A percentile compares a stretch with the other conserved stretches of the same genome.
Evolutionary conservation across 1,140 invertebrate species (phyloP).

Genomic region (Ridgeia piscesae): DNA sequence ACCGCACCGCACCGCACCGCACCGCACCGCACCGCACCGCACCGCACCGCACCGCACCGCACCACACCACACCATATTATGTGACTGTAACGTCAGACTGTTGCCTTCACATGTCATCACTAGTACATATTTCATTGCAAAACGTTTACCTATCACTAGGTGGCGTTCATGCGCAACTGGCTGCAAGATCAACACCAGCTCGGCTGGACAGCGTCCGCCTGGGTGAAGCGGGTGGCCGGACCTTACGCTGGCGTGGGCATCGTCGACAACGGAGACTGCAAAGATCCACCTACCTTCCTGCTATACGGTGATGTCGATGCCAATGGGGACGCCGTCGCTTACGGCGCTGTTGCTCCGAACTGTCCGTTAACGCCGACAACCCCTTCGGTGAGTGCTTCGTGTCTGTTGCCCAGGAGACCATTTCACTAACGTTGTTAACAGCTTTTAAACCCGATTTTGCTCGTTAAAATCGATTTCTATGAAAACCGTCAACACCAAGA

Average conservation of each 20-base stretch:
- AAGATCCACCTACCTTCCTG: not conserved
- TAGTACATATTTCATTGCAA: not conserved
- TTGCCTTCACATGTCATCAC: not conserved
- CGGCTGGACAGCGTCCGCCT: not conserved
- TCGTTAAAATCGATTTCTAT: too few species aligned
- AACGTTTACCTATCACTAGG: not conserved
- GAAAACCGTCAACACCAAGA: too few species aligned
- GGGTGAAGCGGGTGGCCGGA: not conserved
- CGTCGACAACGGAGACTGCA: not conserved
- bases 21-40: too few species aligned
- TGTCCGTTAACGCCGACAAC: not conserved
- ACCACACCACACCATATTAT: too few species aligned
- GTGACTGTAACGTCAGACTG: too few species aligned
- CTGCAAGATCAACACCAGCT: not conserved
- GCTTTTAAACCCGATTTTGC: too few species aligned
- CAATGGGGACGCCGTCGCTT: not conserved
- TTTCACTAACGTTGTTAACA: not conserved
- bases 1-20: too few species aligned
- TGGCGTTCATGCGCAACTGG: constrained; percentile 3
- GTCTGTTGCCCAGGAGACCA: not conserved
- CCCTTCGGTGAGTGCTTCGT: not conserved
- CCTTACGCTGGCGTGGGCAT: not conserved
- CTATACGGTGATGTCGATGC: not conserved
- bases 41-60: too few species aligned
- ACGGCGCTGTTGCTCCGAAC: not conserved